Evolutionary conservation across 2,797 vertebrate species (phyloP).

Genomic region (Pterois miles): DNA sequence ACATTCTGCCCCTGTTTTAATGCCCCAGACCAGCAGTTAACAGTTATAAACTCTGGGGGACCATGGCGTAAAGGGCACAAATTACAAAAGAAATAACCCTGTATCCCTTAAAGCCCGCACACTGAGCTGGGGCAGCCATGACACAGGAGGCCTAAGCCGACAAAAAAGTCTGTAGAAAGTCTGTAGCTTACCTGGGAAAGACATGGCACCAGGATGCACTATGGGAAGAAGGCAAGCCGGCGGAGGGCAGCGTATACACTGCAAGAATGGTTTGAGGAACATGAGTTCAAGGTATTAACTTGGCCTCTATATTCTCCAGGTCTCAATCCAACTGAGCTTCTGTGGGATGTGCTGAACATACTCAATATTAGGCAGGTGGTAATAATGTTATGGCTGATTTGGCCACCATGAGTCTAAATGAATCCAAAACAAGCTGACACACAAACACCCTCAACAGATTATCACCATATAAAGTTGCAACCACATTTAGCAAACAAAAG

Average conservation of each 20-base stretch:
- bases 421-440: neutral
- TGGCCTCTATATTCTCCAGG: no score
- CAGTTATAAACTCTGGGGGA: constrained; percentile 27
- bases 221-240: no score
- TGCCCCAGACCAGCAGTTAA: constrained; percentile 25
- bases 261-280: no score
- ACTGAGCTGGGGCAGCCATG: neutral
- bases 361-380: no score
- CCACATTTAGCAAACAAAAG: neutral
- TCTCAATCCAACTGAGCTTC: no score
- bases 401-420: neutral
- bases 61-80: constrained; percentile 24
- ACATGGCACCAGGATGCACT: no score
- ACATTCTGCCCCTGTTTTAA: no score
- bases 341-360: no score
- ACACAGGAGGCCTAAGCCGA: constrained; percentile 18
- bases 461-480: neutral
- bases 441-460: neutral
- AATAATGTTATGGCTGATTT: no score
- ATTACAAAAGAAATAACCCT: constrained; percentile 61
- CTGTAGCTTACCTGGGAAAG: no score
- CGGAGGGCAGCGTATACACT: no score
- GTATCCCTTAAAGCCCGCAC: constrained; percentile 31
- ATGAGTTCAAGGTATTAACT: no score
- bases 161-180: constrained; percentile 15